These are phyloP conservation scores for Sarotherodon lohbergeri DNA, from an alignment of 2,113 vertebrate species.

Conservation along the genomic window DNA sequence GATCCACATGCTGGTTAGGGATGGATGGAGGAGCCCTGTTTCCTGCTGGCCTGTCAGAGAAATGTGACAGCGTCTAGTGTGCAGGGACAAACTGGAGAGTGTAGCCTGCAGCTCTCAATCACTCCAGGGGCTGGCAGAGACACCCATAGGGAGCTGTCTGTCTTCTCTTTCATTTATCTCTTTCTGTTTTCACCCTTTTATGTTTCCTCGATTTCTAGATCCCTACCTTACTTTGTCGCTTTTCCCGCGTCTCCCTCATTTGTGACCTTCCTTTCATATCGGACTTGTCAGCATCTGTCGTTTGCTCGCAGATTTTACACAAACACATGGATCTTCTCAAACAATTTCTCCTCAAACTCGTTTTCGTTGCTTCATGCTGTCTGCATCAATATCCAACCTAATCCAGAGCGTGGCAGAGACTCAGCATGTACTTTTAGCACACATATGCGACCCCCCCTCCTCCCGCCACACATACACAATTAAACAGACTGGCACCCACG, in stretches of 20 bases:
- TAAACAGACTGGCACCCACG: conserved; percentile 1
- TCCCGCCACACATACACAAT: not conserved
- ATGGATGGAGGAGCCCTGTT: conserved; percentile 32
- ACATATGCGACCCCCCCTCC: not conserved
- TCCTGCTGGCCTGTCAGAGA: conserved; percentile 67
- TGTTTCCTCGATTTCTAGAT: conserved; percentile 18
- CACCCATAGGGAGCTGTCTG: conserved; percentile 41
- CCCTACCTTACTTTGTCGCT: not conserved
- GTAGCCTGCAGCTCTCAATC: conserved; percentile 54
- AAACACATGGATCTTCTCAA: not conserved
- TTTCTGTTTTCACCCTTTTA: conserved; percentile 10
- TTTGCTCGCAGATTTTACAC: not conserved
- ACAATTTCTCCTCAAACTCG: not conserved
- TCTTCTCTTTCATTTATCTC: conserved; percentile 38
- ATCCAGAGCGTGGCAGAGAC: conserved; percentile 6
- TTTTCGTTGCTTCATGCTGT: conserved; percentile 8
- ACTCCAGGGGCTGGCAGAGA: conserved; percentile 45
- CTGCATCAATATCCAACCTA: conserved; percentile 36
- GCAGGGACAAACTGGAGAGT: conserved; percentile 50
- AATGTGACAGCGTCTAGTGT: conserved; percentile 57
- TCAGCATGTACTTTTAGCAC: conserved; percentile 12
- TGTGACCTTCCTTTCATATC: not conserved
- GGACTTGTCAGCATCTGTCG: not conserved
- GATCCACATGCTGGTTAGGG: conserved; percentile 47
- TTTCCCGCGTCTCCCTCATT: not conserved